Evolutionary conservation across 2,888 invertebrate genomes (phyloP).

Genomic region (Philereme transversata): DNA sequence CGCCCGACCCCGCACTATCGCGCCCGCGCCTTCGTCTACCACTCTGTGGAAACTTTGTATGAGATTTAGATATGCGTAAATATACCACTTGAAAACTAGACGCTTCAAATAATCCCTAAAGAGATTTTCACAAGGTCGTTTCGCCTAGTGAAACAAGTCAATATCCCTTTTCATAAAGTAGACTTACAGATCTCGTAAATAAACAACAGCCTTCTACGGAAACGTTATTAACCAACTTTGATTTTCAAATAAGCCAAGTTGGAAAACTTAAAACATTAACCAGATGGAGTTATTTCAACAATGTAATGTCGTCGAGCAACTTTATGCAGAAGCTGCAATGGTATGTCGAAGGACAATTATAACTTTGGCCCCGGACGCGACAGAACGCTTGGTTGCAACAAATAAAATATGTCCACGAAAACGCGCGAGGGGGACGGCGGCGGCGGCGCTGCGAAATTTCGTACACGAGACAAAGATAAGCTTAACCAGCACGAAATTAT

Average conservation of each 20-base stretch:
- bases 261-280: slow-evolving; percentile 72
- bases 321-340: slow-evolving; percentile 79
- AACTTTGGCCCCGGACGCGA: slow-evolving; percentile 79
- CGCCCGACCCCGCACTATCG: slow-evolving; percentile 58
- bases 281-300: slow-evolving; percentile 76
- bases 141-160: slow-evolving; percentile 1
- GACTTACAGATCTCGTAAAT: slow-evolving; percentile 30
- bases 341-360: slow-evolving; percentile 83
- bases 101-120: slow-evolving; percentile 13
- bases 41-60: slow-evolving; percentile 68
- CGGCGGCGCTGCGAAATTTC: slow-evolving; percentile 68
- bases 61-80: slow-evolving; percentile 63
- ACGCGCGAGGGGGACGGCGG: slow-evolving; percentile 73
- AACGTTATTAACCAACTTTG: slow-evolving; percentile 36
- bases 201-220: slow-evolving; percentile 30
- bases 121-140: slow-evolving; percentile 8
- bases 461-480: slow-evolving; percentile 83
- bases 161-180: slow-evolving; percentile 33
- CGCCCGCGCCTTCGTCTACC: slow-evolving; percentile 69
- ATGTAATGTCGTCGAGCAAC: slow-evolving; percentile 71
- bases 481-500: slow-evolving; percentile 84
- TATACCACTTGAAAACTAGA: slow-evolving; percentile 47
- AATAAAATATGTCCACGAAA: slow-evolving; percentile 81
- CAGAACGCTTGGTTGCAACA: slow-evolving; percentile 72
- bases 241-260: slow-evolving; percentile 44